Percentiles rank a stretch among this genome's conserved stretches.
Evolutionary conservation across 1,140 invertebrate species (phyloP).

Genomic region (Drosophila auraria): DNA sequence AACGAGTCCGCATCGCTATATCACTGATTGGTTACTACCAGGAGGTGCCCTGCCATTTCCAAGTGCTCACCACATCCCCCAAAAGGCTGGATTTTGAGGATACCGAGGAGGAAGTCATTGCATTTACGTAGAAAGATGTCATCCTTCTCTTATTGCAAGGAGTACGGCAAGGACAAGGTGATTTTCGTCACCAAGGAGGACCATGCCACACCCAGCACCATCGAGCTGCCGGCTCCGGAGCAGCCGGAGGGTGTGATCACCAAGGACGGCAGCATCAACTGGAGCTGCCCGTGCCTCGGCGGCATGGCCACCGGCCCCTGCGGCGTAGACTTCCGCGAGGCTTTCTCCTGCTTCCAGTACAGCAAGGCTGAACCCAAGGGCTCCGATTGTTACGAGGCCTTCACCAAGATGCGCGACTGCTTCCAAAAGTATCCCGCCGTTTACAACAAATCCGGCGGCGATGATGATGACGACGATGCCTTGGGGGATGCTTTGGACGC

Average conservation of each 20-base stretch:
- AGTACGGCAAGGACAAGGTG: constrained; percentile 91
- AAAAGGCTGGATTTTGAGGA: constrained; percentile 54
- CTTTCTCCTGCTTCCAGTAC: constrained; percentile 98
- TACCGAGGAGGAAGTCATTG: background rate
- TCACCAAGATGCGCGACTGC: constrained; percentile 96
- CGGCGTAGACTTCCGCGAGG: constrained; percentile 95
- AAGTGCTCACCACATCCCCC: constrained; percentile 86
- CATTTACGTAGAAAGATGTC: constrained; percentile 84
- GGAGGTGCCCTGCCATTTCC: constrained; percentile 86
- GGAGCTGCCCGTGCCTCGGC: constrained; percentile 98
- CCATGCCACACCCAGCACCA: constrained; percentile 89
- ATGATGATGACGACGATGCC: constrained; percentile 85
- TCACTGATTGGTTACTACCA: constrained; percentile 87
- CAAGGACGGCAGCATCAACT: constrained; percentile 96
- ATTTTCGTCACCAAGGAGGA: constrained; percentile 94
- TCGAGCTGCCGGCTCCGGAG: constrained; percentile 90
- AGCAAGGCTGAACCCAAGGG: constrained; percentile 92
- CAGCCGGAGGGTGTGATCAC: constrained; percentile 92
- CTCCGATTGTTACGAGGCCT: constrained; percentile 95
- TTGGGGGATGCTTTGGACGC: constrained; percentile 57
- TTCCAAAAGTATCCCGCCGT: constrained; percentile 95
- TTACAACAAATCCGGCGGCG: constrained; percentile 90
- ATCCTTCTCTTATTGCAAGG: constrained; percentile 85
- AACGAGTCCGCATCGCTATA: constrained; percentile 87
- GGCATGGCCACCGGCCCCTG: constrained; percentile 98